Evolutionary conservation across 2,113 vertebrate species (phyloP).

Genomic region (Hypocryptadius cinnamomeus): DNA sequence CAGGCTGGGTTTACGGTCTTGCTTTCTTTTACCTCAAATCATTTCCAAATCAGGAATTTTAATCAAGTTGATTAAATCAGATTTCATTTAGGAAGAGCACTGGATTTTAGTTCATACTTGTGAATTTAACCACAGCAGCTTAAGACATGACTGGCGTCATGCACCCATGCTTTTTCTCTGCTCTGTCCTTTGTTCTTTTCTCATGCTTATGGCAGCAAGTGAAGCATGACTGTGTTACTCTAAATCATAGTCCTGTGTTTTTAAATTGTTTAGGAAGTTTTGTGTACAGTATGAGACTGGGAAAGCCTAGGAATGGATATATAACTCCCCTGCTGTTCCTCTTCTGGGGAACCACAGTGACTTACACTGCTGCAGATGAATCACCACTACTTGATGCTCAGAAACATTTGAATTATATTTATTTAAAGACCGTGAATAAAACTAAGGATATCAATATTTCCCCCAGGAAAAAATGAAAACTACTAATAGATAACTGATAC

Average conservation of each 20-base stretch:
- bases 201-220: background rate
- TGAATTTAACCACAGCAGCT: background rate
- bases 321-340: background rate
- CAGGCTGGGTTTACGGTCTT: background rate
- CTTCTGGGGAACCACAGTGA: background rate
- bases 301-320: background rate
- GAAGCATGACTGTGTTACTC: background rate
- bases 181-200: background rate
- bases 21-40: background rate
- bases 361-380: background rate
- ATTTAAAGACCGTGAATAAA: background rate
- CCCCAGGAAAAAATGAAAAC: background rate
- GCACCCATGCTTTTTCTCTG: background rate
- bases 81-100: background rate
- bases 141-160: background rate
- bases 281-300: background rate
- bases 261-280: background rate
- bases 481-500: background rate
- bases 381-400: background rate
- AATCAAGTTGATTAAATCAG: background rate
- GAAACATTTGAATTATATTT: background rate
- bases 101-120: background rate
- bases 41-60: slow-evolving; percentile 11
- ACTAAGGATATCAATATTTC: background rate
- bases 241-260: background rate